Percentiles rank a stretch among this genome's conserved stretches.
These are phyloP conservation scores for Pomatostomus ruficeps DNA, from an alignment of 2,113 vertebrate genomes.

Conservation along the genomic window DNA sequence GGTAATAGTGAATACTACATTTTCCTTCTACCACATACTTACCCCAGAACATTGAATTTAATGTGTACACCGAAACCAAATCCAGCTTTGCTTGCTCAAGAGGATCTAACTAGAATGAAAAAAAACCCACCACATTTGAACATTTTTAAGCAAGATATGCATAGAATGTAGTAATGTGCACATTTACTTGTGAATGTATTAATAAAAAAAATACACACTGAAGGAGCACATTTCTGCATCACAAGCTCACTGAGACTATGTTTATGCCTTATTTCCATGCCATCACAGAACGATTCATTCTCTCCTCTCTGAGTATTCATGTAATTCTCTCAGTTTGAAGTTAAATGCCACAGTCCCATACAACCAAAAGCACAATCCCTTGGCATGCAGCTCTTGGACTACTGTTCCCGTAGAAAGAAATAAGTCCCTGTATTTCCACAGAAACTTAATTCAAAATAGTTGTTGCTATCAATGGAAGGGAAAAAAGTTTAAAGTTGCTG, in stretches of 20 bases:
- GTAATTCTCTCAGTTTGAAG: not conserved
- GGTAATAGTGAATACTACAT: not conserved
- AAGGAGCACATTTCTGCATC: not conserved
- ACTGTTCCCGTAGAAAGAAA: not conserved
- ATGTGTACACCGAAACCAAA: constrained; percentile 89
- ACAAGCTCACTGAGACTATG: not conserved
- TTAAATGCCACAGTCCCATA: not conserved
- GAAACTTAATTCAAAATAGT: not conserved
- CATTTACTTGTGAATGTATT: not conserved
- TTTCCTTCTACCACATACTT: constrained; percentile 62
- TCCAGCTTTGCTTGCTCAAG: constrained; percentile 96
- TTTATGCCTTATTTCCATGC: not conserved
- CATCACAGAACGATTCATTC: not conserved
- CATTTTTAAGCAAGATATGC: not conserved
- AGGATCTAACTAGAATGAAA: constrained; percentile 82
- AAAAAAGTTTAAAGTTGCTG: constrained; percentile 10
- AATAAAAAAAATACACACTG: not conserved
- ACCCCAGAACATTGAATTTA: constrained; percentile 99
- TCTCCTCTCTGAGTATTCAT: not conserved
- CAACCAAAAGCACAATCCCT: not conserved
- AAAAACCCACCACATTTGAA: not conserved
- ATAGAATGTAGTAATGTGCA: not conserved
- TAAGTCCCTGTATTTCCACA: not conserved
- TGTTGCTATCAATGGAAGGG: not conserved
- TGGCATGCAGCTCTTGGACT: not conserved